Base-by-base conservation (phyloP, 64 coral and sea anemone genomes). In the Montipora cactus region DNA sequence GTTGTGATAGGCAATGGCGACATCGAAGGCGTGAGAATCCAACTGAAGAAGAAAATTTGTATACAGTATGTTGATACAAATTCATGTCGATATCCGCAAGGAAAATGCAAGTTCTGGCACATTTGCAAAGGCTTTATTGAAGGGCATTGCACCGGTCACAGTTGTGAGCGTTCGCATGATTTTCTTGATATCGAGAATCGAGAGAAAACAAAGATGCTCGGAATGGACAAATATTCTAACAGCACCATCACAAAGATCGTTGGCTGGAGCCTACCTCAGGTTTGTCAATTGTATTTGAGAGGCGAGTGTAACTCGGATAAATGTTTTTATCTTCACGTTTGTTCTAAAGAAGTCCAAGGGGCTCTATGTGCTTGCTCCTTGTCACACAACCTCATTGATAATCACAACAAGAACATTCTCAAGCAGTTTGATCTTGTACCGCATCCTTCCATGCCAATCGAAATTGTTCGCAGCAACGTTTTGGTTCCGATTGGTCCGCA, bases 121-220 rank as follows among this genome's bases (percentile, higher is more conserved):
- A 66, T 93, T 52, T 93, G 92, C 71, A 87, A 88, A 88, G 83
- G 62, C 14, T 93, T 73, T 37, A 22, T 93, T 7, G 92, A 93
- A 21, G 76, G 22, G 47, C 47, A 66, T 16, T 93, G 92, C 20
- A 21, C 72, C 8, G 49, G 49, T 2, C 6, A 57, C 6, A 4
- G 59, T 12, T 93, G 92, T 70, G 14, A 22, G 21, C 74, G 75
- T 68, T 93, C 92, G 37, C 92, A 93, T 19, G 58, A 93, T 64
- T 80, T 93, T 7, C 10, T 74, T 9, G 92, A 93, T 47, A 22
- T 51, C 12, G 83, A 87, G 62, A 93, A 93, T 77, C 0, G 14
- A 18, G 52, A 70, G 4, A 93, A 93, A 62, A 74, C 81, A n/a
- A 78, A 53, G 55, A 48, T 81, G 28, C 64, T 83, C 3, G 57